These are phyloP conservation scores for Luscinia luscinia DNA, from an alignment of 2,797 vertebrate genomes.

Conservation along the genomic window DNA sequence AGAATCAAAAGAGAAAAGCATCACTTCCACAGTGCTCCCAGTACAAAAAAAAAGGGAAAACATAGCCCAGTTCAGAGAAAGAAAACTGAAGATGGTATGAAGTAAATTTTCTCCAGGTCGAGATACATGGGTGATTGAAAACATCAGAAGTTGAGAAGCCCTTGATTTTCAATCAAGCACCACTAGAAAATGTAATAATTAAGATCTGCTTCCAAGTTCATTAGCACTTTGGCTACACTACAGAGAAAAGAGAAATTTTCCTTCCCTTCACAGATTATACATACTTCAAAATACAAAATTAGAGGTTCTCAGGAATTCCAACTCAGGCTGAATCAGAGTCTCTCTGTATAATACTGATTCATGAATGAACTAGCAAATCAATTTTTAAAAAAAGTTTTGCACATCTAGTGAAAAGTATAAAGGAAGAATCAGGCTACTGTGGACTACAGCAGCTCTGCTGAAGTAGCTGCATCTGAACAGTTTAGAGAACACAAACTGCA, in stretches of 20 bases:
- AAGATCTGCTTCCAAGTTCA: not conserved
- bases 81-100: not conserved
- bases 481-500: not conserved
- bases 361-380: not conserved
- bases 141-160: not conserved
- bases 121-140: not conserved
- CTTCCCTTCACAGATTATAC: not conserved
- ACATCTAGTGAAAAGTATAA: not conserved
- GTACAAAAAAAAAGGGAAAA: not conserved
- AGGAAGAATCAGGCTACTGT: not conserved
- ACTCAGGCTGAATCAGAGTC: not conserved
- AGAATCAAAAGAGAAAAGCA: not conserved
- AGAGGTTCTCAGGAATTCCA: not conserved
- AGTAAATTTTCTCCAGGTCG: not conserved
- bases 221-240: not conserved
- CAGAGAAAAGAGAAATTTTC: not conserved
- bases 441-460: not conserved
- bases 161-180: not conserved
- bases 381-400: not conserved
- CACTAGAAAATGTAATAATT: not conserved
- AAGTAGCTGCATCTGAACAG: not conserved
- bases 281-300: not conserved
- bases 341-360: not conserved
- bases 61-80: not conserved
- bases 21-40: not conserved